phyloP scores from a whole-genome alignment of 2,113 vertebrate species.

The Falco punctatus region DNA sequence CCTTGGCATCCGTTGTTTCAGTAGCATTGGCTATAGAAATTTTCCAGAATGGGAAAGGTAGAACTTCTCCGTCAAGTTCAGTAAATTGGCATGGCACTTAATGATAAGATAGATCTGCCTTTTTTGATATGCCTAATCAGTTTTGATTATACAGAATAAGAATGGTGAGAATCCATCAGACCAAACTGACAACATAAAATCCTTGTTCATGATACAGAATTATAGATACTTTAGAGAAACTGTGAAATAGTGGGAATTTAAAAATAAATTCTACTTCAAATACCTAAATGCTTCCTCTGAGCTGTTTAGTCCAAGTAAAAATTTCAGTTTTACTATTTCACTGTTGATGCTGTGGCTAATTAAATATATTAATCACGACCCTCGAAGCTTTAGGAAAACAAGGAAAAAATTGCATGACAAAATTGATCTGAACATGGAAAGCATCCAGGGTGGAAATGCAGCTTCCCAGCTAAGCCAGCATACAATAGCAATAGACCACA shows the following conservation, averaged over 20 bases:
- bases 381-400: constrained; percentile 28
- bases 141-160: not conserved
- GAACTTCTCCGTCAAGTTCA: not conserved
- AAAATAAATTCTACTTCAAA: not conserved
- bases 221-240: not conserved
- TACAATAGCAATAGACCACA: constrained; percentile 62
- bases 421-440: constrained; percentile 61
- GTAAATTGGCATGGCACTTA: not conserved
- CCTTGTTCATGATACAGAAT: not conserved
- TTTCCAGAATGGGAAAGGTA: not conserved
- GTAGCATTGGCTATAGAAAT: not conserved
- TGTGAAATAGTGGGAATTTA: not conserved
- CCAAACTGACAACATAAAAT: not conserved
- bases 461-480: constrained; percentile 47
- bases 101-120: not conserved
- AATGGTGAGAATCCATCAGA: not conserved
- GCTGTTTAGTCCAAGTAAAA: constrained; percentile 21
- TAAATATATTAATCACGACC: constrained; percentile 25
- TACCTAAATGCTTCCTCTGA: not conserved
- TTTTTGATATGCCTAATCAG: not conserved
- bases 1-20: not conserved
- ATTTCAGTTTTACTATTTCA: not conserved
- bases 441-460: constrained; percentile 64
- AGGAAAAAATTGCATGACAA: constrained; percentile 37
- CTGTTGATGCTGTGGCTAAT: not conserved